Percentiles rank a stretch among this genome's conserved stretches.
Conservation (phyloP, 1,140 invertebrate species). For the Drosophila sp. region DNA sequence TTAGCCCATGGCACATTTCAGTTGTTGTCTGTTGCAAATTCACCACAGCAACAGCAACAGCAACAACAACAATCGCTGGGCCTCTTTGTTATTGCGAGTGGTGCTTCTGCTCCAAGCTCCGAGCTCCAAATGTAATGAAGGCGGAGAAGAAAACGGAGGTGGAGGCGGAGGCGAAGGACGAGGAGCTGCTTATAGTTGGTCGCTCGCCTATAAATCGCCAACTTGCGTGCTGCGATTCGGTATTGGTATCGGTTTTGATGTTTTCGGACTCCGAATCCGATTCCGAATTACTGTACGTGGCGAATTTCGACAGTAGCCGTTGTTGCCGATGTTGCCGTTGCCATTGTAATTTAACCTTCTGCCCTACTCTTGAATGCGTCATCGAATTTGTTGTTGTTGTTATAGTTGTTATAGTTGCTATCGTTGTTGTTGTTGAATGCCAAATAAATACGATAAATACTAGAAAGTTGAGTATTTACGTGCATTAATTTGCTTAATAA, state of each 20-base stretch:
- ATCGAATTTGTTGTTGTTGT: constrained; percentile 52
- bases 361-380: constrained; percentile 82
- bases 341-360: constrained; percentile 82
- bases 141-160: not conserved
- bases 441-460: constrained; percentile 24
- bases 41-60: constrained; percentile 35
- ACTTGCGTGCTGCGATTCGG: constrained; percentile 51
- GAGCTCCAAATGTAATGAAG: not conserved
- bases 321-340: constrained; percentile 39
- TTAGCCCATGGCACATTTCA: constrained; percentile 7
- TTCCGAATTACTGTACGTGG: constrained; percentile 46
- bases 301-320: constrained; percentile 46
- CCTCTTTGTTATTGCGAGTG: constrained; percentile 47
- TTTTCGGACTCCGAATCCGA: constrained; percentile 48
- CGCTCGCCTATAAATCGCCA: constrained; percentile 54
- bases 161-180: not conserved
- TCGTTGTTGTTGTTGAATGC: constrained; percentile 19
- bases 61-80: constrained; percentile 35
- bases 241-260: constrained; percentile 48
- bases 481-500: constrained; percentile 66
- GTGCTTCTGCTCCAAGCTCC: constrained; percentile 4
- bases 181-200: constrained; percentile 35
- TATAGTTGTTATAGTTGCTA: constrained; percentile 16
- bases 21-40: constrained; percentile 44
- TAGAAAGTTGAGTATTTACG: constrained; percentile 24